Conservation (phyloP, 2,888 invertebrate genomes). For the Nephrocerus scutellatus region DNA sequence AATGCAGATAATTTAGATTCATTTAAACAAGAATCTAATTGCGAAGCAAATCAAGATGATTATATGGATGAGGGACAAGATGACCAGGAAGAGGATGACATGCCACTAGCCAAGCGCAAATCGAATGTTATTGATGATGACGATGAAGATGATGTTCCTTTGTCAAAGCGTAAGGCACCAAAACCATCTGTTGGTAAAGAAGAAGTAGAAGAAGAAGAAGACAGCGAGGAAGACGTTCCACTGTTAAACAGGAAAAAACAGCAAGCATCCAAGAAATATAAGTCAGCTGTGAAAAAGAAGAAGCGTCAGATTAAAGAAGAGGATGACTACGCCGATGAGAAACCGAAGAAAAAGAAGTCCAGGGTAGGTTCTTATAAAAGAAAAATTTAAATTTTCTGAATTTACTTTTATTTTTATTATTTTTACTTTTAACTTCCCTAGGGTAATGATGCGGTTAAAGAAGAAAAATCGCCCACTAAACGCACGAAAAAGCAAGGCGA, state of each 20-base stretch:
- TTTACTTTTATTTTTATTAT: slow-evolving; percentile 23
- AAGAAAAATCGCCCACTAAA: slow-evolving; percentile 52
- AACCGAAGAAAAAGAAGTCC: slow-evolving; percentile 53
- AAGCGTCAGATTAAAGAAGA: slow-evolving; percentile 54
- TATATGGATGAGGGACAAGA: slow-evolving; percentile 23
- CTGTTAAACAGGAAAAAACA: slow-evolving; percentile 60
- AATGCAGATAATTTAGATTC: slow-evolving; percentile 12
- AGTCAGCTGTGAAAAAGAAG: slow-evolving; percentile 39
- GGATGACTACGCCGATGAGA: slow-evolving; percentile 46
- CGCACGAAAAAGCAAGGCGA: slow-evolving; percentile 61
- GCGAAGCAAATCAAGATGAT: slow-evolving; percentile 24
- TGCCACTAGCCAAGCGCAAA: slow-evolving; percentile 60
- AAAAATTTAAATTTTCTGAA: not conserved
- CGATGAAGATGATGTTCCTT: slow-evolving; percentile 42
- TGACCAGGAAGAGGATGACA: slow-evolving; percentile 65
- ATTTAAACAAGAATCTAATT: slow-evolving; percentile 10
- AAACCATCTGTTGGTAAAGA: no score
- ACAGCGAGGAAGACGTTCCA: slow-evolving; percentile 65
- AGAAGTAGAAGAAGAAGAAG: slow-evolving; percentile 40
- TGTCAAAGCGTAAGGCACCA: slow-evolving; percentile 47
- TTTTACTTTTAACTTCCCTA: slow-evolving; percentile 26
- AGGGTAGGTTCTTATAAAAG: slow-evolving; percentile 28
- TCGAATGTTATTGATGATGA: slow-evolving; percentile 54
- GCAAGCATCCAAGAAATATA: slow-evolving; percentile 52
- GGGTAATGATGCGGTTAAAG: slow-evolving; percentile 20